A percentile compares a stretch with the other conserved stretches of the same genome.
Evolutionary conservation across 2,113 vertebrate genomes (phyloP).

Genomic region (Plestiodon gilberti): DNA sequence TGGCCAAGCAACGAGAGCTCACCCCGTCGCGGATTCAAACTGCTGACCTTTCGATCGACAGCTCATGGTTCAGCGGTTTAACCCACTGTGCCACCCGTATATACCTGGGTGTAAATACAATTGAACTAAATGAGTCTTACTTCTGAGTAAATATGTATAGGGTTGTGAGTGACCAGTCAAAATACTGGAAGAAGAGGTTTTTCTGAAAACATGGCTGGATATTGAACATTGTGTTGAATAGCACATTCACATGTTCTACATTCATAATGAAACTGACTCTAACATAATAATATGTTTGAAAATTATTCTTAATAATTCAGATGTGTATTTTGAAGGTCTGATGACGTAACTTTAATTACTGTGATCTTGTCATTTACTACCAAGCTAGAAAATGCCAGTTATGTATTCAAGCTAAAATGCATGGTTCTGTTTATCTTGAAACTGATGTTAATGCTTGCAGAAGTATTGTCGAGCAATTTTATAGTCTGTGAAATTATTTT

Average conservation of each 20-base stretch:
- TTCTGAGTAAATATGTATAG: too few relatives aligned
- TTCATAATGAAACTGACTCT: background rate
- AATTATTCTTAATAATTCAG: background rate
- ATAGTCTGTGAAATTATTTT: background rate
- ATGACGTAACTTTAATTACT: background rate
- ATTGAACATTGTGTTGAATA: background rate
- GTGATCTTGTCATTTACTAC: background rate
- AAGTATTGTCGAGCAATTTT: background rate
- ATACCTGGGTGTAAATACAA: too few relatives aligned
- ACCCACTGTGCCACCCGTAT: too few relatives aligned
- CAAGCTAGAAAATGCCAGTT: background rate
- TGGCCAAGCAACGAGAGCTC: too few relatives aligned
- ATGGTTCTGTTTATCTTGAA: background rate
- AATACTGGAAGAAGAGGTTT: background rate
- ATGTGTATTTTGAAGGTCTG: background rate
- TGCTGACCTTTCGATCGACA: too few relatives aligned
- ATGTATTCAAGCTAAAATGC: background rate
- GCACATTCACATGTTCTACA: background rate
- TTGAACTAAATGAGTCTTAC: too few relatives aligned
- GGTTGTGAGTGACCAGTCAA: background rate
- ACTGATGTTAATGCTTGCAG: background rate
- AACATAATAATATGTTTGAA: background rate
- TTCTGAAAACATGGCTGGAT: conserved; percentile 6
- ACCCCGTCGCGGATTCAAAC: too few relatives aligned
- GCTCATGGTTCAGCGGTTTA: too few relatives aligned